phyloP scores from a whole-genome alignment of 2,113 vertebrate species.

The Ahaetulla prasina region DNA sequence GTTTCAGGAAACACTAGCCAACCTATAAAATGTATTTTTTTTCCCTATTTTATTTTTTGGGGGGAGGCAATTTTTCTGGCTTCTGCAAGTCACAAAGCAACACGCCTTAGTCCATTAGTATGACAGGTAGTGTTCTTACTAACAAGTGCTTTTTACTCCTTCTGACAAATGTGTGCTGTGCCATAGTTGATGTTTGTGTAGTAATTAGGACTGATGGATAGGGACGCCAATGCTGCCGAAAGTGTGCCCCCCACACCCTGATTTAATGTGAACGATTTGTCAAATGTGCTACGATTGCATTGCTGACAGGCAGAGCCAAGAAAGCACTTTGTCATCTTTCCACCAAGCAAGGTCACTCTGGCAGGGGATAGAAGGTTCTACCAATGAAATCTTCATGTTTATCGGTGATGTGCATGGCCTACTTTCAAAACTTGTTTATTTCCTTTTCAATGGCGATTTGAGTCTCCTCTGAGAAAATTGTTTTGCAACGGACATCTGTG shows the following conservation, averaged over 20 bases:
- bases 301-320: constrained; percentile 72
- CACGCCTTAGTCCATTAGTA: constrained; percentile 69
- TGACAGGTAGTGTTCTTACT: constrained; percentile 76
- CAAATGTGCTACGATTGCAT: constrained; percentile 73
- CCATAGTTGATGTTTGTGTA: constrained; percentile 76
- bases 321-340: constrained; percentile 77
- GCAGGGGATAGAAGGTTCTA: constrained; percentile 63
- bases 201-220: constrained; percentile 90
- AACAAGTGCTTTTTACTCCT: constrained; percentile 82
- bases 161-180: constrained; percentile 79
- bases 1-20: constrained; percentile 45
- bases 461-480: constrained; percentile 8
- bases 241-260: constrained; percentile 78
- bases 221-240: constrained; percentile 73
- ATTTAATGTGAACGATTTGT: constrained; percentile 82
- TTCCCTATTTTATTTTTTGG: too few relatives aligned
- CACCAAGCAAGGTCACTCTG: constrained; percentile 85
- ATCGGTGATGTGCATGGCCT: constrained; percentile 46
- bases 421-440: constrained; percentile 52
- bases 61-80: constrained; percentile 39
- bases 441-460: constrained; percentile 34
- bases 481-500: not conserved
- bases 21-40: constrained; percentile 43
- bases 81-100: constrained; percentile 55
- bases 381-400: constrained; percentile 62